Evolutionary conservation across 2,797 vertebrate genomes (phyloP), one percentile per base, ranked within the genome.

Genomic region (Huso huso): DNA sequence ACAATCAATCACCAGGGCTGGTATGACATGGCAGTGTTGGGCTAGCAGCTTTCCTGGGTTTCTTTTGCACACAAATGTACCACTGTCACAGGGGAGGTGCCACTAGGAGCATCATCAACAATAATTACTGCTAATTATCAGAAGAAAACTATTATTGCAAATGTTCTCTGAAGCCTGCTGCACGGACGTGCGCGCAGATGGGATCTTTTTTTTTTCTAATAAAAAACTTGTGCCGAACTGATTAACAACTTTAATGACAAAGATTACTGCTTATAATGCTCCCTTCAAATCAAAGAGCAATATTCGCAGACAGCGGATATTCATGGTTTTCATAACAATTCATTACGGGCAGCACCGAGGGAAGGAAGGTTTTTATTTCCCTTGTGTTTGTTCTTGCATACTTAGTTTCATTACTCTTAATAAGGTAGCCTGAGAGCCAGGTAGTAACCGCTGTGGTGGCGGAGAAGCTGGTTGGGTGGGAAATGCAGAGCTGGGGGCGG

Each of bases 211-310:
- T 85, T 86, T 49, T 64, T 64, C 23, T 67, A 82, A 85, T 86
- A 83, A 82, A 37, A 88, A 90, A 90, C 86, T 90, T 90, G 78
- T 68, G 72, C 84, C 74, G 72, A 64, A 74, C 84, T 91, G 89
- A 92, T 92, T 92, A 92, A 90, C 90, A 82, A 85, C 87, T 91
- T 89, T 91, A 92, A 92, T 91, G 89, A 90, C 90, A 92, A 90
- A 90, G 89, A 91, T 89, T 90, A 86, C 85, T 81, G 82, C 88
- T 89, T 84, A 84, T 85, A 87, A 87, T 85, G 87, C 82, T 78
- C 84, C 85, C 87, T 88, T 88, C 86, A 88, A 89, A 89, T 86
- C 84, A 89, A 86, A 88, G 88, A 90, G 90, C 88, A 90, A 91
- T 90, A 88, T 90, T 87, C 72, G 72, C 80, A 84, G 87, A 89